Evolutionary conservation across 2,797 vertebrate genomes (phyloP).

Genomic region (Eleutherodactylus coqui): DNA sequence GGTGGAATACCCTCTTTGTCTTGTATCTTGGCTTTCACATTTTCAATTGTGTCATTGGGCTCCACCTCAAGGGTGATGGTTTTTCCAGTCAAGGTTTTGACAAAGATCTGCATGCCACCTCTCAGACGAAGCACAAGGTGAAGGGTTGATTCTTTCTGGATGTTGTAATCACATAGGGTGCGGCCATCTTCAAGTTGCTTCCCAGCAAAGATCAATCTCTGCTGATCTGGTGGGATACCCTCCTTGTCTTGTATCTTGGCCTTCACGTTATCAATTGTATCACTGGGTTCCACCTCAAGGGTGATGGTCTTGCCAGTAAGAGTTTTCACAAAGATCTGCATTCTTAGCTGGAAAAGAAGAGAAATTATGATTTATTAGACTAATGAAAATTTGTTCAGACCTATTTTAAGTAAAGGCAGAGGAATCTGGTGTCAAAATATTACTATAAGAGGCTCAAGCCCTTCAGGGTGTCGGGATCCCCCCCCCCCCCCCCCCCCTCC

Average conservation of each 20-base stretch:
- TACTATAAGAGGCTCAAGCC: too few species aligned
- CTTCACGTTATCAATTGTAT: conserved; percentile 72
- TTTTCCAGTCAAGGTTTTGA: too few species aligned
- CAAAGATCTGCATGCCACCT: too few species aligned
- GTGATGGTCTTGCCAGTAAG: conserved; percentile 34
- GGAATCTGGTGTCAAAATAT: too few species aligned
- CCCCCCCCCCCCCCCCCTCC: too few species aligned
- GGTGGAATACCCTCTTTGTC: too few species aligned
- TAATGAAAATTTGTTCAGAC: background rate
- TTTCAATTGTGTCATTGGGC: too few species aligned
- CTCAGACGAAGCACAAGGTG: conserved; percentile 32
- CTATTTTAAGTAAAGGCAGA: background rate
- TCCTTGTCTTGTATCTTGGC: conserved; percentile 74
- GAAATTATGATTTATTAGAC: background rate
- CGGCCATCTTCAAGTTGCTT: conserved; percentile 64
- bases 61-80: too few species aligned
- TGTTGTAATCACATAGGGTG: conserved; percentile 39
- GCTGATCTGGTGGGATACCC: conserved; percentile 77
- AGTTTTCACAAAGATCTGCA: conserved; percentile 31
- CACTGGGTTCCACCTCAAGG: conserved; percentile 34
- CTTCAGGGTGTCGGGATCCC: too few species aligned
- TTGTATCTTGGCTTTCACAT: too few species aligned
- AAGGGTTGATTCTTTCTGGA: conserved; percentile 43
- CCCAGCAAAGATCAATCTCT: conserved; percentile 70
- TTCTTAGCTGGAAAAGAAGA: conserved; percentile 7